A percentile compares a stretch with the other conserved stretches of the same genome.
phyloP scores from a whole-genome alignment of 2,113 vertebrate species.

The Globicephala melas region DNA sequence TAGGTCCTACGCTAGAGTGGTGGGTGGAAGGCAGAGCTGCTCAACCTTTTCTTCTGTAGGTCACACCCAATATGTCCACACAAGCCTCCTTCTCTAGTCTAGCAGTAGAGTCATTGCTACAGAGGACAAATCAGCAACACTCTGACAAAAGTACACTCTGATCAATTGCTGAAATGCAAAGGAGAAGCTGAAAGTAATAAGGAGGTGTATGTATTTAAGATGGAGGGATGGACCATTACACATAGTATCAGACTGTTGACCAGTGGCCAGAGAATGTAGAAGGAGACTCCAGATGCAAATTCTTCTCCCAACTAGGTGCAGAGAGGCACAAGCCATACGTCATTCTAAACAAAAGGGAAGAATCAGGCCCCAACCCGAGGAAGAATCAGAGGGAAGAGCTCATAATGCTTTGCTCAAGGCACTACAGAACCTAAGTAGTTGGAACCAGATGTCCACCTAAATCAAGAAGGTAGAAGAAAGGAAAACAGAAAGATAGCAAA shows the following conservation, averaged over 20 bases:
- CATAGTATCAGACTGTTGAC: fast-evolving
- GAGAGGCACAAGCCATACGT: neutral
- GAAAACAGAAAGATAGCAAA: neutral
- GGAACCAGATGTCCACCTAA: neutral
- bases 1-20: neutral
- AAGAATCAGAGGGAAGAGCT: neutral
- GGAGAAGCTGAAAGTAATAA: neutral
- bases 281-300: neutral
- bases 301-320: neutral
- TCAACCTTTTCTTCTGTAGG: neutral
- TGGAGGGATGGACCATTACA: neutral
- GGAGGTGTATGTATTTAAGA: neutral
- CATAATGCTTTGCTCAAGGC: neutral
- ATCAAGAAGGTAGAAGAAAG: neutral
- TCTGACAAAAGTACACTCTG: neutral
- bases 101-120: neutral
- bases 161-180: neutral
- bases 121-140: neutral
- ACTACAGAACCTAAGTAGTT: neutral
- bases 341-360: neutral
- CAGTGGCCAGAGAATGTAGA: neutral
- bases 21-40: too few relatives aligned
- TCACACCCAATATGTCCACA: neutral
- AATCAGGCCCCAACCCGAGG: neutral
- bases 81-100: neutral